A percentile compares a stretch with the other conserved stretches of the same genome.
These are phyloP conservation scores for Clarias batrachus DNA, from an alignment of 2,113 vertebrate species.

Conservation along the genomic window DNA sequence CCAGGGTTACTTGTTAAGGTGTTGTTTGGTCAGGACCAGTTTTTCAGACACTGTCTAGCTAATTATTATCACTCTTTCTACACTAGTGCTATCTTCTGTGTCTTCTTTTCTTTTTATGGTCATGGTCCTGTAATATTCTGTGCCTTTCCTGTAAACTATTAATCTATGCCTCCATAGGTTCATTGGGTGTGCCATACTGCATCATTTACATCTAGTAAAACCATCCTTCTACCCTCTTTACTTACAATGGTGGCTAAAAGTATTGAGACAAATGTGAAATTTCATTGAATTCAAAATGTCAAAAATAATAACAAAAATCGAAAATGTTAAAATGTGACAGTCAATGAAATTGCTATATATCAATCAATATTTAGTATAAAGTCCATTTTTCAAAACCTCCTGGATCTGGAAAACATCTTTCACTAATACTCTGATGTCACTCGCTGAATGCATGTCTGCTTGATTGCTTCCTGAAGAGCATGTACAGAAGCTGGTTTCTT, in stretches of 20 bases:
- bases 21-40: not conserved
- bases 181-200: not conserved
- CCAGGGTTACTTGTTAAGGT: not conserved
- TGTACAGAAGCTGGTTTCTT: too few species aligned
- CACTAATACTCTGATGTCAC: too few species aligned
- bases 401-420: too few species aligned
- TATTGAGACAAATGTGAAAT: too few species aligned
- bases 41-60: not conserved
- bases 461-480: too few species aligned
- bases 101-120: not conserved
- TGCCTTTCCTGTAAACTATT: not conserved
- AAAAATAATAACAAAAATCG: too few species aligned
- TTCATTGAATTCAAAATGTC: too few species aligned
- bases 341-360: too few species aligned
- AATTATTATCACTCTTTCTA: not conserved
- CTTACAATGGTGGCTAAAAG: not conserved
- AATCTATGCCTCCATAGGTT: not conserved
- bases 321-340: too few species aligned
- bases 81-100: not conserved
- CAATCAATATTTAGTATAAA: too few species aligned
- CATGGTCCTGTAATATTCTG: not conserved
- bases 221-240: not conserved
- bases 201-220: not conserved
- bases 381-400: too few species aligned
- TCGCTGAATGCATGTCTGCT: too few species aligned